These are phyloP conservation scores for Drosophila tsacasi DNA, from an alignment of 1,140 invertebrate genomes.

Conservation along the genomic window DNA sequence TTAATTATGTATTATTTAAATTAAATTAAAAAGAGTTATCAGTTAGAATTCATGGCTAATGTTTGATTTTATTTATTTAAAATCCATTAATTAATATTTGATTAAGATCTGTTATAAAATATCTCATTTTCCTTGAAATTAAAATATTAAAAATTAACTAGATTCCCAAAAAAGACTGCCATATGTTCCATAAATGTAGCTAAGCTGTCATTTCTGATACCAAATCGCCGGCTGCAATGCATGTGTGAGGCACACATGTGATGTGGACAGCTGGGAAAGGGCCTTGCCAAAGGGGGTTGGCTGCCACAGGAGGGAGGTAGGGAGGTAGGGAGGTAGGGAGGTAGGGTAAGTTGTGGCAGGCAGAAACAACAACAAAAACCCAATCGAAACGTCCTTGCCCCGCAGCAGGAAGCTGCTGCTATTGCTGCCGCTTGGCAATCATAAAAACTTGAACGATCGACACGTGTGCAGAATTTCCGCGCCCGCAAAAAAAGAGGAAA, in stretches of 20 bases:
- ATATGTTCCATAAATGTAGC: slow-evolving; percentile 24
- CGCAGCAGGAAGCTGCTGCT: slow-evolving; percentile 72
- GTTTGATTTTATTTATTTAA: too few species aligned
- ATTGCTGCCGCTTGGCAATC: slow-evolving; percentile 40
- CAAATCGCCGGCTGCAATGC: slow-evolving; percentile 61
- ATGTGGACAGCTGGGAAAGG: slow-evolving; percentile 55
- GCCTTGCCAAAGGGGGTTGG: slow-evolving; percentile 30
- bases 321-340: slow-evolving; percentile 11
- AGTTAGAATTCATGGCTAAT: too few species aligned
- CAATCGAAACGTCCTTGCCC: slow-evolving; percentile 68
- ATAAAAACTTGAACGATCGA: slow-evolving; percentile 78
- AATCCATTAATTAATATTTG: not conserved
- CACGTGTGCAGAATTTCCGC: slow-evolving; percentile 80
- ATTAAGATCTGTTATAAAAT: not conserved
- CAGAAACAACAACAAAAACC: slow-evolving; percentile 49
- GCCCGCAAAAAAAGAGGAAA: slow-evolving; percentile 19
- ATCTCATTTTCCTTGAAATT: not conserved
- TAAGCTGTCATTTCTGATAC: slow-evolving; percentile 29
- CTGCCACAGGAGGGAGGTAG: slow-evolving; percentile 1
- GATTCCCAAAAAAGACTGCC: not conserved
- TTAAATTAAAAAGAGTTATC: not conserved
- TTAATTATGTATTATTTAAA: not conserved
- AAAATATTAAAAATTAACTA: not conserved
- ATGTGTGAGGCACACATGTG: slow-evolving; percentile 63
- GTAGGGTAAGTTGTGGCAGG: slow-evolving; percentile 49